Evolutionary conservation across 2,888 invertebrate genomes (phyloP).

Genomic region (Volucella inanis): DNA sequence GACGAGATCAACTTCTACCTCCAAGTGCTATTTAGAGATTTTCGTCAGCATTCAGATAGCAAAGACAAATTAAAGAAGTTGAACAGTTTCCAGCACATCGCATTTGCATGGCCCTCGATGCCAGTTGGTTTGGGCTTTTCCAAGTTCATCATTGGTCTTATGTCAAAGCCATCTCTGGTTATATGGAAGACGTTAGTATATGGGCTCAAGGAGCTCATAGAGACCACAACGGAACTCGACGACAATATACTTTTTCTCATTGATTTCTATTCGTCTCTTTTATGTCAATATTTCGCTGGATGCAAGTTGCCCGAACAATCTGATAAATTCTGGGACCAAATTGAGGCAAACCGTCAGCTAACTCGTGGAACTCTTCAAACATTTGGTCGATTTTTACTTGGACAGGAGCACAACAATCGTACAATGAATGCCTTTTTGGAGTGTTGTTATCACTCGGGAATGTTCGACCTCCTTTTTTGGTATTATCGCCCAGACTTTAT

Average conservation of each 20-base stretch:
- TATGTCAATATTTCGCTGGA: slow-evolving; percentile 81
- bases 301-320: slow-evolving; percentile 80
- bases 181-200: slow-evolving; percentile 81
- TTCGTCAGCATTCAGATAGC: slow-evolving; percentile 55
- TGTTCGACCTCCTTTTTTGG: slow-evolving; percentile 78
- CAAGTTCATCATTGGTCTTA: slow-evolving; percentile 79
- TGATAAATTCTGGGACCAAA: slow-evolving; percentile 78
- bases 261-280: slow-evolving; percentile 79
- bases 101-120: slow-evolving; percentile 79
- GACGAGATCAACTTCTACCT: slow-evolving; percentile 64
- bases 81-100: slow-evolving; percentile 75
- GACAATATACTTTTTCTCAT: slow-evolving; percentile 79
- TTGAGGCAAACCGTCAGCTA: slow-evolving; percentile 76
- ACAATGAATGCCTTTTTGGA: slow-evolving; percentile 81
- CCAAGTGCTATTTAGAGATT: slow-evolving; percentile 76
- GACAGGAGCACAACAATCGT: slow-evolving; percentile 80
- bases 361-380: slow-evolving; percentile 77
- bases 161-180: slow-evolving; percentile 81
- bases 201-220: slow-evolving; percentile 78
- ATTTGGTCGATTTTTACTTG: slow-evolving; percentile 79
- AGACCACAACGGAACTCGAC: slow-evolving; percentile 62
- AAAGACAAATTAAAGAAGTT: not conserved
- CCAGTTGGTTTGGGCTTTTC: slow-evolving; percentile 80
- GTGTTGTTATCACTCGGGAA: slow-evolving; percentile 78
- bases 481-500: slow-evolving; percentile 81